Evolutionary conservation across 2,797 vertebrate genomes (phyloP), one percentile per base, ranked within the genome.

Genomic region (Pantherophis vulpinus): DNA sequence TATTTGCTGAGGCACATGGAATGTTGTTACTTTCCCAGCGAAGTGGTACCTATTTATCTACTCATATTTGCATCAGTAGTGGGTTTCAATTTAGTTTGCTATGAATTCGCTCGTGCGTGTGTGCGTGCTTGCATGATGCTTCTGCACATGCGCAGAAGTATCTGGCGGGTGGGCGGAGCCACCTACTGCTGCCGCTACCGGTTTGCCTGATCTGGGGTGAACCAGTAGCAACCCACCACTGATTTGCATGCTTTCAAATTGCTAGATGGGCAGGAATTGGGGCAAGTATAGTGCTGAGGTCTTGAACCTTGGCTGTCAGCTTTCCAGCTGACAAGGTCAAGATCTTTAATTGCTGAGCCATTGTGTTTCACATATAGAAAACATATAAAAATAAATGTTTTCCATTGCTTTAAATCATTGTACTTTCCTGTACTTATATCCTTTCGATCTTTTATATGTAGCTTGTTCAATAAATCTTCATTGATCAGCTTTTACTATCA

Each of bases 391-490:
- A 29, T 20, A 63, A 66, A 90, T 83, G 42, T 47, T 60, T 58
- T 74, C 74, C 27, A 51, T 61, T 66, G 58, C 27, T 74, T 47
- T 32, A 51, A 87, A 59, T 87, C 14, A 20, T 59, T 90, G 51
- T 88, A 42, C 32, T 83, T 83, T 79, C 90, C 47, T 90, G 32
- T 83, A 70, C 89, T 88, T 89, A 42, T 83, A 63, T 61, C 58
- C 47, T 70, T 83, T 8, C 42, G 58, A 58, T 88, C 54, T 93
- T 56, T 87, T 88, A 91, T 61, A 16, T 42, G 23, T 79, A 32
- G 42, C 23, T 93, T 93, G 63, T 91, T 93, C 16, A 61, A 32
- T 55, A 61, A 83, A 63, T 89, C 79, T 92, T 89, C 63, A 92
- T 74, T 87, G 79, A 42, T 91, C 63, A 60, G 27, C n/a, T 47